phyloP scores from a whole-genome alignment of 2,113 vertebrate species.

The Ariopsis seemanni region DNA sequence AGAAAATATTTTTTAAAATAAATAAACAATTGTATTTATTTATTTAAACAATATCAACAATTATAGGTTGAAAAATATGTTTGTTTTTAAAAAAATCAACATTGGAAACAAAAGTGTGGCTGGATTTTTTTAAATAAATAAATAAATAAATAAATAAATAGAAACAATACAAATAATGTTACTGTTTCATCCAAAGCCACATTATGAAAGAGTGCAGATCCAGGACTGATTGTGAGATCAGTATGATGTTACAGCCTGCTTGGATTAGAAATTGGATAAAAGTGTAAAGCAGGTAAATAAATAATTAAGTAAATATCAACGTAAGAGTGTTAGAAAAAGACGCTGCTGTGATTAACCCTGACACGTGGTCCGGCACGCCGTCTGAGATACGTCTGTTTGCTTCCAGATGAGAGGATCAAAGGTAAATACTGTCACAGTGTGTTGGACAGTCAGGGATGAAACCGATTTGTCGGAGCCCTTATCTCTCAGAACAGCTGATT shows the following conservation, averaged over 20 bases:
- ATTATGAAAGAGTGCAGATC: too few species aligned
- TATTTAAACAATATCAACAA: too few species aligned
- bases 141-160: too few species aligned
- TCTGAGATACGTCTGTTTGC: neutral
- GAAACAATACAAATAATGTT: too few species aligned
- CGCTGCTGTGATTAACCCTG: neutral
- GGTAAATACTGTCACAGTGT: conserved; percentile 44
- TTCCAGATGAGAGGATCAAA: conserved; percentile 30
- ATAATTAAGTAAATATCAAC: neutral
- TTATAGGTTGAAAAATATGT: too few species aligned
- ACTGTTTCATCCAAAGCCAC: too few species aligned
- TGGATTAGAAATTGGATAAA: neutral
- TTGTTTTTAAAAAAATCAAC: too few species aligned
- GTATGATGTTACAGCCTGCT: neutral
- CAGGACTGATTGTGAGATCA: too few species aligned
- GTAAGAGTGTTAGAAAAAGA: neutral
- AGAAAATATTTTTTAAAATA: too few species aligned
- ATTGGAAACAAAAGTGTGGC: too few species aligned
- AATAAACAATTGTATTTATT: too few species aligned
- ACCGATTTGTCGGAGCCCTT: conserved; percentile 40
- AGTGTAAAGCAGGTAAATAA: neutral
- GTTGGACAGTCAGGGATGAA: conserved; percentile 42
- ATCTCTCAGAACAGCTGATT: conserved; percentile 41
- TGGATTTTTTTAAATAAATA: too few species aligned
- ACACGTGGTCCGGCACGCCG: neutral